Evolutionary conservation across 1,140 invertebrate species (phyloP), one percentile per base, ranked within the genome.

Genomic region (Tetraneura akinire): DNA sequence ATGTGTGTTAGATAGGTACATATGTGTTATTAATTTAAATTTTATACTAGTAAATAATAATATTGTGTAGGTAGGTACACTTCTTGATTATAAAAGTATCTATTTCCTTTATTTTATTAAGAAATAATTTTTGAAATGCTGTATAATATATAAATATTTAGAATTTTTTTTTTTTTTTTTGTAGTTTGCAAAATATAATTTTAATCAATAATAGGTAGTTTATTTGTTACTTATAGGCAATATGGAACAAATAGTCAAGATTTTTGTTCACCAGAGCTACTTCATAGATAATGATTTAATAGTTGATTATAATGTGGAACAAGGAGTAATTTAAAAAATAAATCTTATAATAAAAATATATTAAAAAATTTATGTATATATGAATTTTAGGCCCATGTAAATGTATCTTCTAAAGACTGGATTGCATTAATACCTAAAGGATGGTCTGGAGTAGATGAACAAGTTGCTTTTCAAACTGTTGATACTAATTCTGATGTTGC

Each of bases 211-310:
- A 32, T 4, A 5, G 18, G 1, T 62, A 37, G 4, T 3, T 11
- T 37, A 37, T 64, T 5, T 64, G 1, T 9, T 32, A n/a, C 21
- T 23, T 23, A 16, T n/a, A 78, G 55, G 37, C 32, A 78, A 45
- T 14, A 78, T 78, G 74, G 74, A 78, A 57, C 74, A 78, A 78
- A 78, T 78, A 32, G 74, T 78, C 37, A 78, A 78, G 55, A 60
- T 78, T 57, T 78, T 78, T 60, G 74, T 78, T 10, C 74, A 60
- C 3, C 74, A 78, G 18, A 78, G 74, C 26, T 78, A 78, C 9
- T 57, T 78, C 8, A 60, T 78, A 45, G 74, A 78, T 47, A 57
- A 78, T 60, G 74, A 78, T 78, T 78, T 78, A 42, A 9, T 78
- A 13, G 74, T 78, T n/a, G 74, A 78, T 14, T 78, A 78, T 42